Evolutionary conservation across 2,797 vertebrate genomes (phyloP), one percentile per base, ranked within the genome.

Genomic region (Danio jaintianensis): DNA sequence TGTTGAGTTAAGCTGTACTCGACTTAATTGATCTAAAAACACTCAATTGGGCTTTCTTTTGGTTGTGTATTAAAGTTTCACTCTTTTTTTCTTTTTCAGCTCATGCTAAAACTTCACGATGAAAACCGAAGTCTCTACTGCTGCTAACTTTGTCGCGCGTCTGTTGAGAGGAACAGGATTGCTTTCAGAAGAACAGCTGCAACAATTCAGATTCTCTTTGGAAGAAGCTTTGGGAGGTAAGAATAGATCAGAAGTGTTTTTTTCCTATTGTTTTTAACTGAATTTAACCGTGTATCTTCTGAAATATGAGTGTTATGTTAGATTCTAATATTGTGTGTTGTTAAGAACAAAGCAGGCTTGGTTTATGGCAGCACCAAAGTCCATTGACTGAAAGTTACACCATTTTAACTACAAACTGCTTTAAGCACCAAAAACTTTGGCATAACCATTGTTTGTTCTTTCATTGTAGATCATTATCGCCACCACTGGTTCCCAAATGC

Each of bases 401-500:
- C 6, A 52, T 15, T 40, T 52, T 22, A 20, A 52, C 3, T 4
- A 2, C 10, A 55, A 18, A 55, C 11, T 50, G 72, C 16, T 7
- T n/a, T 36, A 59, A 45, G 20, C 13, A 64, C 7, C 6, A 45
- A 11, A 67, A 7, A 15, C 4, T 18, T 55, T 7, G 3, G 4
- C 48, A 53, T 55, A 29, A 66, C 20, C 29, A 29, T 29, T 12
- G 63, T 66, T 42, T 20, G 4, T 52, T 43, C n/a, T 40, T 29
- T 29, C 16, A 63, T 83, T 79, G 53, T 84, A 93, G 93, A 93
- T 79, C 91, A 92, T 82, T 94, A 94, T 85, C 85, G 80, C 79
- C 92, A 93, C 73, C 93, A 93, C 87, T 95, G 93, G 93, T 94
- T 94, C 82, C 94, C 93, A 18, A 87, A 90, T 52, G 80, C 86